Base-by-base conservation (phyloP, 2,797 vertebrate genomes). In the Oreochromis mossambicus region DNA sequence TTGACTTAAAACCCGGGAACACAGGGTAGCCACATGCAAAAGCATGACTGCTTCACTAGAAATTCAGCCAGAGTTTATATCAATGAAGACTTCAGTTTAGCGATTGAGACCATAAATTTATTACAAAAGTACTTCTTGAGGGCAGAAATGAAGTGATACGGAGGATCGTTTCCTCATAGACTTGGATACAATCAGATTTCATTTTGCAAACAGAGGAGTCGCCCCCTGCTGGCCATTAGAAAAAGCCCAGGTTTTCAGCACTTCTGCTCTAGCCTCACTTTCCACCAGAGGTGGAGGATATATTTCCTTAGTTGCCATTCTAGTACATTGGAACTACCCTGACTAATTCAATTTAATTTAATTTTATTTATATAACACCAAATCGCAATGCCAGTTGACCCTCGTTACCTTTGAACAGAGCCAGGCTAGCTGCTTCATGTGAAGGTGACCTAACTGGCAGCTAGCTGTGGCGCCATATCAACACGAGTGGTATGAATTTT, bases 401-500 rank as follows among this genome's bases (percentile, higher is more conserved):
- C 43, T 75, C 11, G 26, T 79, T n/a, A 13, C 12, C 38, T 48
- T 63, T 63, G 55, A 36, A 2, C 50, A 55, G 38, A 75, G 66
- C 51, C 51, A 6, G 24, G 3, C 55, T 12, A 79, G 41, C 26
- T 77, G 26, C 26, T 50, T 32, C 15, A 48, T n/a, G 12, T 34
- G 4, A 55, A 36, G 5, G 29, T n/a, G 46, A 36, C 3, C 32
- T 36, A 73, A 56, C 8, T 1, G 36, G 10, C 77, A 55, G 50
- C 34, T 29, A 43, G 41, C 83, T 78, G 41, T 34, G 10, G 46
- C 26, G 32, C 58, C 66, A 36, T 77, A n/a, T n/a, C 29, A 26
- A 54, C 68, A 58, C 7, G 7, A 78, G 56, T 78, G 83, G 34
- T 41, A 2, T 34, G 7, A 3, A 13, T 79, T 26, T 61, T 66